Evolutionary conservation across 2,888 invertebrate species (phyloP).

Genomic region (Polyommatus icarus): DNA sequence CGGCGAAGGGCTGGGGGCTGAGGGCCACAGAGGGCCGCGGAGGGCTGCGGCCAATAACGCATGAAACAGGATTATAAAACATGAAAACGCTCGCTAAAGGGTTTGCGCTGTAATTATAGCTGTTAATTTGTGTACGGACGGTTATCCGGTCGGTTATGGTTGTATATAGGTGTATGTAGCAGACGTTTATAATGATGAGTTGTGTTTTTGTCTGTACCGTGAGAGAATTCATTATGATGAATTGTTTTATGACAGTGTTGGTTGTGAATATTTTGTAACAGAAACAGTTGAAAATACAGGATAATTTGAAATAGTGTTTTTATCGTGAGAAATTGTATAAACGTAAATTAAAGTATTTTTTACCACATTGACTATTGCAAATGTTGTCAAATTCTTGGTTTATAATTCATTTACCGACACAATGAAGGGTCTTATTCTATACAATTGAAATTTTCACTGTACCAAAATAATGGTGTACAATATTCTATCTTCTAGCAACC

Average conservation of each 20-base stretch:
- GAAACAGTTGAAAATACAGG: too few relatives aligned
- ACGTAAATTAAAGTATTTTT: too few relatives aligned
- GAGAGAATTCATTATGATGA: neutral
- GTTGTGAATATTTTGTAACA: neutral
- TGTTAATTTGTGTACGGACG: slow-evolving; percentile 60
- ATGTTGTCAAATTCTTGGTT: too few relatives aligned
- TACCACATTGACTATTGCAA: too few relatives aligned
- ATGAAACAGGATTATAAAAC: slow-evolving; percentile 78
- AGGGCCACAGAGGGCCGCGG: slow-evolving; percentile 55
- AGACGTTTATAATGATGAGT: neutral
- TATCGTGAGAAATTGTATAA: too few relatives aligned
- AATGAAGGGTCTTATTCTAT: too few relatives aligned
- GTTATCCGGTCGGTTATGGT: neutral
- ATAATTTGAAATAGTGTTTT: too few relatives aligned
- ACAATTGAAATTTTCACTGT: too few relatives aligned
- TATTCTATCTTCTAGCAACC: too few relatives aligned
- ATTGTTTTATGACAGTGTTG: neutral
- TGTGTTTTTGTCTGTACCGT: neutral
- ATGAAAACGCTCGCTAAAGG: slow-evolving; percentile 73
- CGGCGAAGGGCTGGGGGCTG: slow-evolving; percentile 62
- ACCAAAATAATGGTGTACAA: too few relatives aligned
- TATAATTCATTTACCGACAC: too few relatives aligned
- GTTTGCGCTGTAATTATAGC: slow-evolving; percentile 66
- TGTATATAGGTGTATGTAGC: neutral
- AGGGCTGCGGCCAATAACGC: slow-evolving; percentile 74